Percentiles rank a stretch among this genome's conserved stretches.
Conservation (phyloP, 2,113 vertebrate species). For the Dinomys branickii region DNA sequence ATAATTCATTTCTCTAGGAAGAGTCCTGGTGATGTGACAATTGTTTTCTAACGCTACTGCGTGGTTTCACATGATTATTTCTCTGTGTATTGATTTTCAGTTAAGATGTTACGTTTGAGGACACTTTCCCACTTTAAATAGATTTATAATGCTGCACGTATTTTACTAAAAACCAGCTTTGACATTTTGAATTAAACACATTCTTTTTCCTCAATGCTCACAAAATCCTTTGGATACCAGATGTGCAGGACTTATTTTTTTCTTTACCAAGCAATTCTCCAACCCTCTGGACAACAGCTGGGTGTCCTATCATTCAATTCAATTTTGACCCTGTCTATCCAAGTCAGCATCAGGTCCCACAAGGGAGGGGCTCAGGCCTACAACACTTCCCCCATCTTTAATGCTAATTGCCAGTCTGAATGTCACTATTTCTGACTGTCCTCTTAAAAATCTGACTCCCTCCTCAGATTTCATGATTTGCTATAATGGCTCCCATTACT, state of each 20-base stretch:
- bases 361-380: not conserved
- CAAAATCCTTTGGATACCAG: not conserved
- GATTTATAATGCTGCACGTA: not conserved
- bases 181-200: not conserved
- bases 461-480: not conserved
- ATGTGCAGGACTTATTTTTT: not conserved
- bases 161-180: conserved; percentile 8
- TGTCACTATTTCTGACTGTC: not conserved
- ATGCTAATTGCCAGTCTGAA: not conserved
- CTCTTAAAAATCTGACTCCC: not conserved
- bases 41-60: not conserved
- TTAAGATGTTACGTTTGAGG: conserved; percentile 18
- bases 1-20: not conserved
- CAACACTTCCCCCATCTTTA: not conserved
- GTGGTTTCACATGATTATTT: not conserved
- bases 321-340: not conserved
- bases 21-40: not conserved
- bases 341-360: not conserved
- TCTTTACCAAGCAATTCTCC: not conserved
- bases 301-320: not conserved
- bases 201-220: not conserved
- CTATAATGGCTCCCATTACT: not conserved
- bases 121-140: not conserved
- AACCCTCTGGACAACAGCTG: not conserved
- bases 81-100: conserved; percentile 27